Evolutionary conservation across 2,113 vertebrate genomes (phyloP), one percentile per base, ranked within the genome.

Genomic region (Ctenomys sociabilis): DNA sequence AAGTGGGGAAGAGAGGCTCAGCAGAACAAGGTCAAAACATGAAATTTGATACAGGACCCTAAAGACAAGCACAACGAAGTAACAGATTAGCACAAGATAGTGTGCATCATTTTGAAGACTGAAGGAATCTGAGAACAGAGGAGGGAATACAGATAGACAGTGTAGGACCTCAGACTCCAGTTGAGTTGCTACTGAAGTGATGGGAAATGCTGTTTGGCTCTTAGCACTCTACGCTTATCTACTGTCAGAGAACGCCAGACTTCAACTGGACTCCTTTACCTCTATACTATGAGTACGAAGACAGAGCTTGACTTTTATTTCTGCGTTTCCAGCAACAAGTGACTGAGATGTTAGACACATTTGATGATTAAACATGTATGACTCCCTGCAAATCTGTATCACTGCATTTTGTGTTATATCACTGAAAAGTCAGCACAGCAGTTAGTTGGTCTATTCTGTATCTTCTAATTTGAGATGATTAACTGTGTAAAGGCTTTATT

Each of bases 401-500:
- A 82, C 24, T 86, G n/a, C 32, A 85, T 90, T 81, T 95, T 43
- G 49, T 85, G 82, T 0, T 93, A 28, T 19, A 82, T 0, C 40
- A 95, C 13, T 77, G 61, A 90, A 92, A 93, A 59, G 35, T 37
- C 7, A 93, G 77, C 11, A 82, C 8, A 93, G 57, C 5, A 81
- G n/a, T 16, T 94, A 63, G 35, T 13, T 93, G 26, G 49, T 32
- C n/a, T 82, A 89, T 59, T 37, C 85, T 59, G 70, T 21, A 88
- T 88, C 90, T 87, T 94, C 66, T 91, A 40, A 85, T 61, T 43
- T 66, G 30, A 68, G 40, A 12, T 85, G 59, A 85, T 63, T 80
- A 95, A 88, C 24, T 52, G 70, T 89, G 11, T 28, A 86, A 94
- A 95, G 35, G 4, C 16, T 97, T 97, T 97, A 97, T 96, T 97